A percentile compares a stretch with the other conserved stretches of the same genome.
Conservation (phyloP, 1,140 invertebrate genomes). For the Plectrocnemia conspersa region DNA sequence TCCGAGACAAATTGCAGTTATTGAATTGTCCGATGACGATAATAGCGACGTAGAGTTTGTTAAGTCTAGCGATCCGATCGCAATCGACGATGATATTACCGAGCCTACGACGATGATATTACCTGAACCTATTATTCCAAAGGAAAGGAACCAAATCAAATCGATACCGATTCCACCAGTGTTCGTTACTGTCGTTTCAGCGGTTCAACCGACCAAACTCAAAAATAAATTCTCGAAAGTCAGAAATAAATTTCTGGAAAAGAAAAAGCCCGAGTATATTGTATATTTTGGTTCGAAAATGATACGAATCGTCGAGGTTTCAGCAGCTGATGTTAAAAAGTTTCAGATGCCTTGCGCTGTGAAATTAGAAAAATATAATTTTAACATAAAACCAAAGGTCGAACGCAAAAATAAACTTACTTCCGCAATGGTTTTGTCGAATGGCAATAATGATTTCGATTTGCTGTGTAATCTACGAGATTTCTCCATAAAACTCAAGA, state of each 20-base stretch:
- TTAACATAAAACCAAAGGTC: too few species aligned
- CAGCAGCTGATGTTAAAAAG: slow-evolving; percentile 2
- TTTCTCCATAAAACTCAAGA: too few species aligned
- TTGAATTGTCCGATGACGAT: neutral
- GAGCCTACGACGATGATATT: neutral
- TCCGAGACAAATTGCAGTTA: neutral
- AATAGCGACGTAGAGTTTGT: slow-evolving; percentile 15
- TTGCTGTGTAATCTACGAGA: too few species aligned
- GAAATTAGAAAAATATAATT: slow-evolving; percentile 1
- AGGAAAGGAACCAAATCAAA: neutral
- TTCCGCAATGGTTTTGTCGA: too few species aligned
- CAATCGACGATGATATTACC: neutral
- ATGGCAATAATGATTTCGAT: too few species aligned
- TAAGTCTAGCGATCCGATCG: slow-evolving; percentile 10
- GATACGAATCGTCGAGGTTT: slow-evolving; percentile 10
- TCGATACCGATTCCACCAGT: neutral
- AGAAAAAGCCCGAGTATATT: neutral
- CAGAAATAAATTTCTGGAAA: neutral
- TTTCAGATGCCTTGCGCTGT: slow-evolving; percentile 10
- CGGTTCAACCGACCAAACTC: neutral
- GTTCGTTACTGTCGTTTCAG: neutral
- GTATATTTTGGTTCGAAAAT: slow-evolving; percentile 1
- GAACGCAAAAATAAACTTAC: too few species aligned
- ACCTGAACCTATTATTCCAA: neutral
- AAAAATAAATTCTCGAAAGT: too few species aligned